These are phyloP conservation scores for Uromys caudimaculatus DNA, from an alignment of 2,797 vertebrate species.

Conservation along the genomic window DNA sequence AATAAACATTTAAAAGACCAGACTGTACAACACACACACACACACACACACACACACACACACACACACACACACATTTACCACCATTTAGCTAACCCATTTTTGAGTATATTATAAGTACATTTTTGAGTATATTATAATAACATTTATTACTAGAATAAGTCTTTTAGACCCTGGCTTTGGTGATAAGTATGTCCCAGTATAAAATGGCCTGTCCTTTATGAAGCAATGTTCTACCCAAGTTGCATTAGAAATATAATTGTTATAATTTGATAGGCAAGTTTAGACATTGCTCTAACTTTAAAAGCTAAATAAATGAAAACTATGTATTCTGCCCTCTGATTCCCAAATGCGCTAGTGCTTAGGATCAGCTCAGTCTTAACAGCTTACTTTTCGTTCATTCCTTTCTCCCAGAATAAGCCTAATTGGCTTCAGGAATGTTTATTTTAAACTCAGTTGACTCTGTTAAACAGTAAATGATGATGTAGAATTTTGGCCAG, in stretches of 20 bases:
- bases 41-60: background rate
- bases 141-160: background rate
- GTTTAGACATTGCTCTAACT: background rate
- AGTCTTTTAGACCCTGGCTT: background rate
- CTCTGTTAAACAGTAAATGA: background rate
- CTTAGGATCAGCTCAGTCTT: background rate
- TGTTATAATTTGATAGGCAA: background rate
- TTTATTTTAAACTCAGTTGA: conserved; percentile 49
- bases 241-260: conserved; percentile 42
- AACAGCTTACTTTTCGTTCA: background rate
- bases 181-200: background rate
- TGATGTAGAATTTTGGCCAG: background rate
- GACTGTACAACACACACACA: background rate
- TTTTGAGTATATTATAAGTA: conserved; percentile 31
- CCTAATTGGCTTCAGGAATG: conserved; percentile 9
- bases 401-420: background rate
- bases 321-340: background rate
- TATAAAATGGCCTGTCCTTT: background rate
- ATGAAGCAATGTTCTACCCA: background rate
- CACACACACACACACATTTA: background rate
- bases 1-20: conserved; percentile 45
- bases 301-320: background rate
- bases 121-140: too few relatives aligned
- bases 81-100: background rate
- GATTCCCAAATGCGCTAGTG: background rate